Conservation (phyloP, 2,888 invertebrate genomes). For the Agrotis exclamationis region DNA sequence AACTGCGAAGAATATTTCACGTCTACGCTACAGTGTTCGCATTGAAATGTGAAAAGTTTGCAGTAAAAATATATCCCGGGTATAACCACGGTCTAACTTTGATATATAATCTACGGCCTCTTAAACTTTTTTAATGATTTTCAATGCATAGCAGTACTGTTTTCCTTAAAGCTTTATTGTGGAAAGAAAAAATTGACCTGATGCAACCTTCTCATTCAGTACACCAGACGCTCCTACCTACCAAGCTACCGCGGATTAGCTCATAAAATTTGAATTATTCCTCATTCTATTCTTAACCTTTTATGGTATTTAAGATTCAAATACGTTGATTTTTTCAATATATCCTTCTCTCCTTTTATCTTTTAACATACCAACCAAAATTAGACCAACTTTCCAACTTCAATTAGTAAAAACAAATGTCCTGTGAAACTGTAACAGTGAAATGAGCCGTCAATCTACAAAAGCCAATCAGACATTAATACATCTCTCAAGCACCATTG, state of each 20-base stretch:
- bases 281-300: no score
- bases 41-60: no score
- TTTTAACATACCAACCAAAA: neutral
- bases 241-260: no score
- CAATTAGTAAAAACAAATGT: slow-evolving; percentile 45
- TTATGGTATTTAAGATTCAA: neutral
- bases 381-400: slow-evolving; percentile 3
- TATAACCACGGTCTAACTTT: neutral
- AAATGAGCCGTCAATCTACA: slow-evolving; percentile 49
- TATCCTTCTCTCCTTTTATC: neutral
- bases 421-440: slow-evolving; percentile 46
- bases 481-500: slow-evolving; percentile 63
- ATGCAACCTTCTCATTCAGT: no score
- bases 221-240: no score
- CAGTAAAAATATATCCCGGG: no score
- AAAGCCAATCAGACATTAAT: slow-evolving; percentile 50
- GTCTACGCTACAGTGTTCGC: no score
- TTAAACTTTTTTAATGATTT: neutral
- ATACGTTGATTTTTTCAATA: neutral
- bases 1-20: neutral
- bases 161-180: no score
- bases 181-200: no score
- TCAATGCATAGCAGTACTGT: no score
- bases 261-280: no score
- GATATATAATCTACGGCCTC: neutral